These are phyloP conservation scores for Phrynocephalus versicolor DNA, from an alignment of 2,113 vertebrate species.

Conservation along the genomic window DNA sequence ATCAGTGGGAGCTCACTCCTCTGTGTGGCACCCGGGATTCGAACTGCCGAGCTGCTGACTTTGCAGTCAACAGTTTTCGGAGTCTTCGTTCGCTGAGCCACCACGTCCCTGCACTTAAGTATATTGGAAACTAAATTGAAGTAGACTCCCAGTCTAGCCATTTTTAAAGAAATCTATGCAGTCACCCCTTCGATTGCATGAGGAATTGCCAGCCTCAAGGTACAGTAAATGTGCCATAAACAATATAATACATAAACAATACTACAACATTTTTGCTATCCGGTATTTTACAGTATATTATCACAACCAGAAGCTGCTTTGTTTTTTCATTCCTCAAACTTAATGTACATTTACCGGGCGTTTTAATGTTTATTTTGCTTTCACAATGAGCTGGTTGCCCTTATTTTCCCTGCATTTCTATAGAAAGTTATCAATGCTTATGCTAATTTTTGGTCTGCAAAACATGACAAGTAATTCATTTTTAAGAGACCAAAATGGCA, in stretches of 20 bases:
- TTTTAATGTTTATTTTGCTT: neutral
- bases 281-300: neutral
- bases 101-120: too few species aligned
- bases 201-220: neutral
- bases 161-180: conserved; percentile 5
- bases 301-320: neutral
- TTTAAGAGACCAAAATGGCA: neutral
- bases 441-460: neutral
- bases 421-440: neutral
- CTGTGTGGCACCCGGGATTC: too few species aligned
- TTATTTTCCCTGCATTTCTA: neutral
- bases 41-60: too few species aligned
- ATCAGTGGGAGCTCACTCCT: too few species aligned
- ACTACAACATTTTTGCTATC: neutral
- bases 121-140: neutral
- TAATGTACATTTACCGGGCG: neutral
- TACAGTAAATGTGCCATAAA: conserved; percentile 4
- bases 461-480: conserved; percentile 8
- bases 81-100: too few species aligned
- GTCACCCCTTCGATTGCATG: neutral
- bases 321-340: neutral
- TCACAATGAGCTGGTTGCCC: neutral
- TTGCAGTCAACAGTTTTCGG: too few species aligned
- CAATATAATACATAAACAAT: neutral
- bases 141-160: rapidly evolving